These are phyloP conservation scores for Phragmatobia fuliginosa DNA, from an alignment of 2,888 invertebrate genomes.

Conservation along the genomic window DNA sequence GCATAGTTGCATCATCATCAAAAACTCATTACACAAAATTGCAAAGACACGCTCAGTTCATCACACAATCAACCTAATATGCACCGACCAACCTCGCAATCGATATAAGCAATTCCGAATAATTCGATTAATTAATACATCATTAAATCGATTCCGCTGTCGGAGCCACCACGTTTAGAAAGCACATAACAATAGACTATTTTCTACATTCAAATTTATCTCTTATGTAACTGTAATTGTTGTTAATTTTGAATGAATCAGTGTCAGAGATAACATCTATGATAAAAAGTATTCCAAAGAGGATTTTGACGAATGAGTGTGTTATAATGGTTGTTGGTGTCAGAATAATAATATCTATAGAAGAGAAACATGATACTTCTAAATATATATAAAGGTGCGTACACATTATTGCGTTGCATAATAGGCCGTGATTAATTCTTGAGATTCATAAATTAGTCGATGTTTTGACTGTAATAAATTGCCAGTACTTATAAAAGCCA, in stretches of 20 bases:
- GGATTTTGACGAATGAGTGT: slow-evolving; percentile 34
- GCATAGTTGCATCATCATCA: background rate
- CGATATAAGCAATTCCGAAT: slow-evolving; percentile 31
- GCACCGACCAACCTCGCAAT: slow-evolving; percentile 29
- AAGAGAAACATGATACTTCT: background rate
- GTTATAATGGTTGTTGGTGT: slow-evolving; percentile 24
- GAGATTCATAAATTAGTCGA: background rate
- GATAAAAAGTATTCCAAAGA: slow-evolving; percentile 30
- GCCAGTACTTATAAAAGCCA: background rate
- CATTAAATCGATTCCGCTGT: slow-evolving; percentile 44
- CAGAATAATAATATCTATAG: slow-evolving; percentile 5
- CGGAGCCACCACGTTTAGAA: slow-evolving; percentile 40
- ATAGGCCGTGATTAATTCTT: background rate
- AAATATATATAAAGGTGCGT: background rate
- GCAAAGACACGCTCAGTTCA: background rate
- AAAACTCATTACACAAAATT: slow-evolving; percentile 19
- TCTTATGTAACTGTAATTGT: slow-evolving; percentile 13
- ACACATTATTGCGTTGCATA: background rate
- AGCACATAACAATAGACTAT: slow-evolving; percentile 39
- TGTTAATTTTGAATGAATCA: slow-evolving; percentile 4
- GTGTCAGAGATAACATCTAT: slow-evolving; percentile 18
- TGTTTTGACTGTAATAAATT: background rate
- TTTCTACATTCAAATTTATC: slow-evolving; percentile 13
- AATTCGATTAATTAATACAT: slow-evolving; percentile 51
- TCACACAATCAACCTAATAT: slow-evolving; percentile 26